These are phyloP conservation scores for Cryptoprocta ferox DNA, from an alignment of 2,797 vertebrate genomes.

Conservation along the genomic window DNA sequence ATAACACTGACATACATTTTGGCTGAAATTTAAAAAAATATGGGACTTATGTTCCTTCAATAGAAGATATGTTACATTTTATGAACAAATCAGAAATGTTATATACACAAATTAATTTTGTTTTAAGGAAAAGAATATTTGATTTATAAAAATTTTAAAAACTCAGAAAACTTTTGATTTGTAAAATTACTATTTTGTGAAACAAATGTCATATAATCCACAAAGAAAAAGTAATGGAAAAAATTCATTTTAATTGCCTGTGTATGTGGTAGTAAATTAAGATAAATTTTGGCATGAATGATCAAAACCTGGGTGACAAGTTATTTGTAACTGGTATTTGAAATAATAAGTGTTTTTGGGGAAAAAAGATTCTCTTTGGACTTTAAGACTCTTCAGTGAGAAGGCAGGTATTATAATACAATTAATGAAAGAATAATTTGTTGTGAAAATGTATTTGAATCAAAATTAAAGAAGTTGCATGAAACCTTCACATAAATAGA, in stretches of 20 bases:
- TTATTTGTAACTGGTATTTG: constrained; percentile 21
- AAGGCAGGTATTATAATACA: constrained; percentile 31
- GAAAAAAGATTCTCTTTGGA: background rate
- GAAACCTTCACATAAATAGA: background rate
- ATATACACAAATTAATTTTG: background rate
- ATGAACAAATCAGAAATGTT: constrained; percentile 23
- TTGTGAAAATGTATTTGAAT: constrained; percentile 42
- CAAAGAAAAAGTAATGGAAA: constrained; percentile 13
- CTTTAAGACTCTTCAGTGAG: constrained; percentile 28
- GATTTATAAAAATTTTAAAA: constrained; percentile 33
- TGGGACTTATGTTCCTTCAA: background rate
- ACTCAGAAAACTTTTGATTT: background rate
- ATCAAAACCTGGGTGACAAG: constrained; percentile 36
- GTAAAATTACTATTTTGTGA: constrained; percentile 14
- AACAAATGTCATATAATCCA: constrained; percentile 55
- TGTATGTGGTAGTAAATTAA: constrained; percentile 53
- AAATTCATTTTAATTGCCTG: constrained; percentile 27
- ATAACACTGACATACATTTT: constrained; percentile 38
- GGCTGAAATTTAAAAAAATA: constrained; percentile 26
- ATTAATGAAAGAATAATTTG: background rate
- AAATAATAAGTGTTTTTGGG: constrained; percentile 27
- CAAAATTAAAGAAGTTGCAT: background rate
- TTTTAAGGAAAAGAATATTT: constrained; percentile 7
- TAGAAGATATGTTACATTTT: constrained; percentile 13
- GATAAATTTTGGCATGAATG: constrained; percentile 49